Evolutionary conservation across 2,888 invertebrate species (phyloP).

Genomic region (Pachydiplax longipennis): DNA sequence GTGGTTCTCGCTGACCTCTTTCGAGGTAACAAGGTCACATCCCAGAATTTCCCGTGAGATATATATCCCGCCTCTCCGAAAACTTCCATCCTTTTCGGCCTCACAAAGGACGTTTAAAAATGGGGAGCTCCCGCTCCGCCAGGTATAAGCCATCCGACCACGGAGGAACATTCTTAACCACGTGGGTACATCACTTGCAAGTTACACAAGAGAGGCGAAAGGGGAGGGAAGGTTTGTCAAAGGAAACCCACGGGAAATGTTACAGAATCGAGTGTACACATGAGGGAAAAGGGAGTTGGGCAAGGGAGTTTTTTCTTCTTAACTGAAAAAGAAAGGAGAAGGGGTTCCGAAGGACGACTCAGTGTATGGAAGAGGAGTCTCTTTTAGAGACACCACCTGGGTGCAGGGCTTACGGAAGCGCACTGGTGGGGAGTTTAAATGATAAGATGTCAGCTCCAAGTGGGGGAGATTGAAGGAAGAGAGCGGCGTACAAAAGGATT

Average conservation of each 20-base stretch:
- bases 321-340: neutral
- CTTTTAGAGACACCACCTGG: neutral
- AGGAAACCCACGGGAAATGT: neutral
- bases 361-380: neutral
- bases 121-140: neutral
- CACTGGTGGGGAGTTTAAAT: neutral
- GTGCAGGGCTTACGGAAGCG: neutral
- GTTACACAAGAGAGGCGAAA: neutral
- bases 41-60: neutral
- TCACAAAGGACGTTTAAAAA: neutral
- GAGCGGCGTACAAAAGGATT: neutral
- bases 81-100: neutral
- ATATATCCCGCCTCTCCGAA: neutral
- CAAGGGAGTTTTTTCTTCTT: neutral
- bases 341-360: neutral
- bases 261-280: neutral
- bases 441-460: neutral
- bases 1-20: neutral
- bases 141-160: neutral
- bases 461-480: neutral
- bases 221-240: neutral
- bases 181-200: neutral
- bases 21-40: neutral
- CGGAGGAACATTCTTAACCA: neutral
- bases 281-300: neutral